phyloP scores from a whole-genome alignment of 2,797 vertebrate species.

The Darevskia nairensis region DNA sequence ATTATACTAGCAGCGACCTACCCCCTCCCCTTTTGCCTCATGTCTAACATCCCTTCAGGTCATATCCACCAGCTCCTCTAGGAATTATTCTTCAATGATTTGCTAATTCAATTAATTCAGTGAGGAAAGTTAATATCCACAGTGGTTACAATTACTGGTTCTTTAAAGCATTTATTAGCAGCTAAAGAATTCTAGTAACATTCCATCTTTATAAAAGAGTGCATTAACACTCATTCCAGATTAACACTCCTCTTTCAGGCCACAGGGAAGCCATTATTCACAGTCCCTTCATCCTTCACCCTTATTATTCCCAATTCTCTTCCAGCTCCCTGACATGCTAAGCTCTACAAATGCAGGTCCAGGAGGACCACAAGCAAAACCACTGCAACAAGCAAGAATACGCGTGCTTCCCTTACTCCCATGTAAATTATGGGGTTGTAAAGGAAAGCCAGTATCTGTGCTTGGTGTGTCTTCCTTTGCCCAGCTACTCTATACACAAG shows the following conservation, averaged over 20 bases:
- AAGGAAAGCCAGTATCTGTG: neutral
- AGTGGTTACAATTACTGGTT: neutral
- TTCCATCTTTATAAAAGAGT: neutral
- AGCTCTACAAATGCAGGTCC: neutral
- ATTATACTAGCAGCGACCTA: neutral
- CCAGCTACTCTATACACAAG: neutral
- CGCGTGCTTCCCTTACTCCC: neutral
- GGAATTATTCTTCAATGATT: neutral
- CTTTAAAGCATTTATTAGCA: conserved; percentile 3
- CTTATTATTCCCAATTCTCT: neutral
- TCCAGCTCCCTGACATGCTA: neutral
- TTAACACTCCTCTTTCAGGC: neutral
- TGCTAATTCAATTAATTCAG: conserved; percentile 1
- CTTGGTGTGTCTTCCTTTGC: neutral
- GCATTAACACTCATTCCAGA: neutral
- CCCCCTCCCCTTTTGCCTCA: neutral
- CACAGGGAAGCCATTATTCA: neutral
- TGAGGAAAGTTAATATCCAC: no score
- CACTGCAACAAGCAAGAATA: neutral
- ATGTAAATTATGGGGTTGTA: neutral
- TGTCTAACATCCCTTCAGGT: neutral
- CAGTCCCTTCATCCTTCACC: neutral
- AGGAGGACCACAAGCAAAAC: no score
- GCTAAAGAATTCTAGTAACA: neutral
- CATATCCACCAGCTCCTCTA: neutral